A percentile compares a stretch with the other conserved stretches of the same genome.
phyloP scores from a whole-genome alignment of 1,140 invertebrate genomes.

The Drosophila pachea region DNA sequence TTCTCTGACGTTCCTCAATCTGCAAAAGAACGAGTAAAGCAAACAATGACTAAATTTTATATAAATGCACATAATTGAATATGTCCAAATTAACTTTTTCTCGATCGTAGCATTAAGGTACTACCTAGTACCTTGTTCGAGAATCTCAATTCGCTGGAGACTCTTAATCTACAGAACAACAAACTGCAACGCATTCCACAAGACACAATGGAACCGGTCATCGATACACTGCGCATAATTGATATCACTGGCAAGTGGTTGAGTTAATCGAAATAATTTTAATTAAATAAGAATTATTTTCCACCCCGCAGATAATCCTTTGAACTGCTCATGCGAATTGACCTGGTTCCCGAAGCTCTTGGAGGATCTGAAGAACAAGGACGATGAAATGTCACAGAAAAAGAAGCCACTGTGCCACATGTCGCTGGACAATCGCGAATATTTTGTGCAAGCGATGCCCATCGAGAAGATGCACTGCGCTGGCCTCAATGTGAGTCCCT shows the following conservation, averaged over 20 bases:
- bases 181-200: conserved; percentile 89
- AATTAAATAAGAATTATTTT: neutral
- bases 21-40: conserved; percentile 93
- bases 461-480: conserved; percentile 89
- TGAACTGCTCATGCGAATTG: conserved; percentile 92
- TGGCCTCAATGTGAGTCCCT: conserved; percentile 81
- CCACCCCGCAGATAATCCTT: conserved; percentile 87
- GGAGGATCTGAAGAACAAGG: conserved; percentile 85
- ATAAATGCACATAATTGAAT: neutral
- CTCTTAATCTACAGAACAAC: conserved; percentile 92
- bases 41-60: neutral
- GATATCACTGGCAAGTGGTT: conserved; percentile 88
- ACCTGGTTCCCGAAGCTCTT: conserved; percentile 92
- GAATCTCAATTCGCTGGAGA: conserved; percentile 92
- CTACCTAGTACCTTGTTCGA: conserved; percentile 89
- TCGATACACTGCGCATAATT: conserved; percentile 90
- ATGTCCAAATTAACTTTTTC: neutral
- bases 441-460: conserved; percentile 88
- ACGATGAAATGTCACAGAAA: conserved; percentile 91
- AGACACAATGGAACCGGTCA: conserved; percentile 92
- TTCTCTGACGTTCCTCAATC: conserved; percentile 92
- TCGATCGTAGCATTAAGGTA: conserved; percentile 84
- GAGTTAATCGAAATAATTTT: neutral
- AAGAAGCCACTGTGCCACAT: conserved; percentile 89
- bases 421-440: conserved; percentile 87